phyloP scores from a whole-genome alignment of 2,797 vertebrate species.

The Columba guinea region DNA sequence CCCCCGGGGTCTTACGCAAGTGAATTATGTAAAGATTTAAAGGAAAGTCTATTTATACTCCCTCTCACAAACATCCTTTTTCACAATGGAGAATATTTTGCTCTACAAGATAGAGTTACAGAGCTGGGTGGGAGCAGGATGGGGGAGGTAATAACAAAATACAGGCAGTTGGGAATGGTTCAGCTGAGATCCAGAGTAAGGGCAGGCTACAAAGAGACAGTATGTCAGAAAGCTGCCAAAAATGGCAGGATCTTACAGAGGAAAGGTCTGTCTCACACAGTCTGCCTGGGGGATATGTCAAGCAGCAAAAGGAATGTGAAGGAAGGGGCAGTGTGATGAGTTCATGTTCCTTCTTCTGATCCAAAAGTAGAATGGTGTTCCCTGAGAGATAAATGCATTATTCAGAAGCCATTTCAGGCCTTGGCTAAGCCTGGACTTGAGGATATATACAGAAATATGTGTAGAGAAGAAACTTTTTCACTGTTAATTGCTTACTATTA shows the following conservation, averaged over 20 bases:
- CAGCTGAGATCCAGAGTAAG: constrained; percentile 2
- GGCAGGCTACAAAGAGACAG: background rate
- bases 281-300: constrained; percentile 35
- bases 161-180: background rate
- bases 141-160: background rate
- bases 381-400: constrained; percentile 40
- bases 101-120: background rate
- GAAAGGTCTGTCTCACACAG: constrained; percentile 19
- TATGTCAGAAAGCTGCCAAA: constrained; percentile 36
- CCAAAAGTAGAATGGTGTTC: constrained; percentile 37
- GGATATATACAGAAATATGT: background rate
- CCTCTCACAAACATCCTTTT: background rate
- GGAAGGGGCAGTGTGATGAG: constrained; percentile 25
- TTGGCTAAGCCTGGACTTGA: background rate
- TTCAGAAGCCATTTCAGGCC: constrained; percentile 29
- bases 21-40: constrained; percentile 15
- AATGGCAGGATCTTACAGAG: constrained; percentile 8
- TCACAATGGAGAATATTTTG: background rate
- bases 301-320: constrained; percentile 6
- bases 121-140: background rate
- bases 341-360: background rate
- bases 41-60: constrained; percentile 10
- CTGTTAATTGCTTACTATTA: background rate
- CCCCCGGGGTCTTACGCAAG: background rate
- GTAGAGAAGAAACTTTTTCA: background rate